Conservation (phyloP, 2,113 vertebrate genomes). For the Tretioscincus oriximinensis region DNA sequence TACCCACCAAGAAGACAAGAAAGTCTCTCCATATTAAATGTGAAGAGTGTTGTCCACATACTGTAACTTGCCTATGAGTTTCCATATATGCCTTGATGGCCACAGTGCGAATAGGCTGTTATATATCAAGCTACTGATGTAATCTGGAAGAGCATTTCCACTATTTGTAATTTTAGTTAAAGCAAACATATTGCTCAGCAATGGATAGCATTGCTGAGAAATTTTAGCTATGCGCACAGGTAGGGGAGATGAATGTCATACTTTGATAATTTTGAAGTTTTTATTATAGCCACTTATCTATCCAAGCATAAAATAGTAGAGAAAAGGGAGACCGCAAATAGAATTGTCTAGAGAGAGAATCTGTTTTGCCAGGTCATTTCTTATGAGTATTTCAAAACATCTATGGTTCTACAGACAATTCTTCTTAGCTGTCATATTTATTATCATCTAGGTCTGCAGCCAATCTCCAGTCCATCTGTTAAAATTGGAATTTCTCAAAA, state of each 20-base stretch:
- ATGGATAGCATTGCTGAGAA: not conserved
- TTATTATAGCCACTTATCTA: not conserved
- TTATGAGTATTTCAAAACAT: not conserved
- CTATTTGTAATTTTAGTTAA: not conserved
- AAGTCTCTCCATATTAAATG: too few species aligned
- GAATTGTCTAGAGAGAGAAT: not conserved
- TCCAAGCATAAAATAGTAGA: not conserved
- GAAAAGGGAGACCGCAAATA: not conserved
- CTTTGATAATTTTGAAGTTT: not conserved
- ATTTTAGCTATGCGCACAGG: not conserved
- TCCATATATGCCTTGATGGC: too few species aligned
- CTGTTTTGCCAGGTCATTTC: not conserved
- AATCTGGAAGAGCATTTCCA: not conserved
- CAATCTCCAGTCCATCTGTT: conserved; percentile 5
- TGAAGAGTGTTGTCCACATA: too few species aligned
- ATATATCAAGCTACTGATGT: too few species aligned
- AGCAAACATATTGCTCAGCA: not conserved
- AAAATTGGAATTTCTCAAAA: conserved; percentile 1
- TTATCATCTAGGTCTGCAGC: not conserved
- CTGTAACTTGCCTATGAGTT: too few species aligned
- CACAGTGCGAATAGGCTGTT: too few species aligned
- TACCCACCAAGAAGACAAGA: too few species aligned
- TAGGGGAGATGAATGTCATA: not conserved
- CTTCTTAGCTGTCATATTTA: not conserved
- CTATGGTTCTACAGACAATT: not conserved